Percentiles rank a stretch among this genome's conserved stretches.
These are phyloP conservation scores for Polyergus mexicanus DNA, from an alignment of 1,140 invertebrate genomes.

Conservation along the genomic window DNA sequence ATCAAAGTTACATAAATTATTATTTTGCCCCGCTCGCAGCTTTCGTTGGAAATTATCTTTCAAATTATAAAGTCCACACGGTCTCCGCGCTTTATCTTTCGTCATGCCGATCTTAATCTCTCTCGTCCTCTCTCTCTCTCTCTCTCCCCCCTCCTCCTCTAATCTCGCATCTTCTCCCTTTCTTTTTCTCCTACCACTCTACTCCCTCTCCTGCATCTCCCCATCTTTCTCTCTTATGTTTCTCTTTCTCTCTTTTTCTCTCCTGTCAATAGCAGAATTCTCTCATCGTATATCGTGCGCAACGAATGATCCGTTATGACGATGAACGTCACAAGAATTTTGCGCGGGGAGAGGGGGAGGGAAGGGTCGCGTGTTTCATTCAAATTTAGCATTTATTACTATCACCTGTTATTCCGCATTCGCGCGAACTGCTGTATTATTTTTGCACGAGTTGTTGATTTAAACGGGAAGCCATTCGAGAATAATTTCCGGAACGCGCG, in stretches of 20 bases:
- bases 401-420: constrained; percentile 10
- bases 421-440: constrained; percentile 13
- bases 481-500: constrained; percentile 49
- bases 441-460: constrained; percentile 47
- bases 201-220: not conserved
- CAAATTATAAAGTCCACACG: not conserved
- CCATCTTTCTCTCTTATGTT: constrained; percentile 1
- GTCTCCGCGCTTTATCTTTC: constrained; percentile 22
- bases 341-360: not conserved
- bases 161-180: not conserved
- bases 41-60: not conserved
- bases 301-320: constrained; percentile 48
- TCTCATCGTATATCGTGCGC: constrained; percentile 39
- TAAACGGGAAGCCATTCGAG: constrained; percentile 41
- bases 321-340: constrained; percentile 48
- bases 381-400: constrained; percentile 47
- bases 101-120: constrained; percentile 30
- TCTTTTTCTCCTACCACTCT: constrained; percentile 38
- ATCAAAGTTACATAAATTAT: constrained; percentile 8
- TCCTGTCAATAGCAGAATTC: constrained; percentile 45
- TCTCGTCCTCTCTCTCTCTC: constrained; percentile 20
- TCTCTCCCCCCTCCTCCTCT: constrained; percentile 15
- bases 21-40: not conserved
- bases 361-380: constrained; percentile 40
- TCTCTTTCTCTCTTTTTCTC: not conserved